phyloP scores from a whole-genome alignment of 2,888 invertebrate species.

The Phortica magna region DNA sequence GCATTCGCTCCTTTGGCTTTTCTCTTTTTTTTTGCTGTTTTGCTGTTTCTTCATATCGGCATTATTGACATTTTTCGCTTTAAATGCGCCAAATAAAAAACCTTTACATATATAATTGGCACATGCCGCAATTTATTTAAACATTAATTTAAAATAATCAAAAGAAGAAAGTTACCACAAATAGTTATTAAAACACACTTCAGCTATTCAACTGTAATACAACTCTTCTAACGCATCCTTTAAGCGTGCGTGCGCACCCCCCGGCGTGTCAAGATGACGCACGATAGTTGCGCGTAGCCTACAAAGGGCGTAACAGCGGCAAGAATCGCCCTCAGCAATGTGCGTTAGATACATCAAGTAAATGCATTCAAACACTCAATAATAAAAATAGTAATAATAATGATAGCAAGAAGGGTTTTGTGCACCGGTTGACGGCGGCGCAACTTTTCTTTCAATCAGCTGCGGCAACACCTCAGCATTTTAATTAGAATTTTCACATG shows the following conservation, averaged over 20 bases:
- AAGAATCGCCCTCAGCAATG: conserved; percentile 42
- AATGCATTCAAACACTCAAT: not conserved
- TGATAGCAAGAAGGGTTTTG: conserved; percentile 16
- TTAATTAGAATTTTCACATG: conserved; percentile 30
- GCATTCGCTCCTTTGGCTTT: conserved; percentile 1
- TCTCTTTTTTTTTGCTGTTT: not conserved
- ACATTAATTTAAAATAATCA: not conserved
- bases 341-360: conserved; percentile 42
- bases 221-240: no score
- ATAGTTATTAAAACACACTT: not conserved
- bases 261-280: not conserved
- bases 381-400: conserved; percentile 8
- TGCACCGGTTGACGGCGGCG: not conserved
- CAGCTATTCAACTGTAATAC: not conserved
- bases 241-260: conserved; percentile 5
- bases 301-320: conserved; percentile 46
- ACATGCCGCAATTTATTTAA: not conserved
- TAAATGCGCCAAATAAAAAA: conserved; percentile 19
- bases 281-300: not conserved
- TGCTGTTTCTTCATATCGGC: conserved; percentile 14
- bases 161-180: not conserved
- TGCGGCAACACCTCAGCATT: conserved; percentile 27
- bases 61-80: conserved; percentile 31
- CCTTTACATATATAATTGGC: conserved; percentile 13
- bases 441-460: conserved; percentile 19